phyloP scores from a whole-genome alignment of 1,140 invertebrate genomes.

The Contarinia nasturtii region DNA sequence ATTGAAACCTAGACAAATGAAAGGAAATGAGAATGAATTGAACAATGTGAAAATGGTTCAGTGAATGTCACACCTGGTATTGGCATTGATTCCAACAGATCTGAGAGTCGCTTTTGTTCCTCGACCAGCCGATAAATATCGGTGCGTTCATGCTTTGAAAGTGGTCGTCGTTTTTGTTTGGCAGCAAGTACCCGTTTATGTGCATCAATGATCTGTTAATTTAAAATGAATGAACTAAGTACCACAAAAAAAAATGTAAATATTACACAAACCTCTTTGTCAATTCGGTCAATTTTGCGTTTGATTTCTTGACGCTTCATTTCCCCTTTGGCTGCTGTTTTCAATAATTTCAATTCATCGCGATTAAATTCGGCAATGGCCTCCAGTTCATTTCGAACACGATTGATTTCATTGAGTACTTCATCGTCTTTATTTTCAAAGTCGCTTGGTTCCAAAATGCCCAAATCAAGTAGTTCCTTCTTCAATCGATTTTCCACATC shows the following conservation, averaged over 20 bases:
- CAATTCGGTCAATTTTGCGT: constrained; percentile 42
- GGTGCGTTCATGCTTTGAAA: constrained; percentile 66
- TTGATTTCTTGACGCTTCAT: constrained; percentile 45
- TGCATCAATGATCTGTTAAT: constrained; percentile 35
- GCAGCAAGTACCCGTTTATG: constrained; percentile 55
- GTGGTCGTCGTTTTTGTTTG: constrained; percentile 57
- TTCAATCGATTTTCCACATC: constrained; percentile 63
- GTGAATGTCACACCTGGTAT: constrained; percentile 2
- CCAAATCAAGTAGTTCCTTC: constrained; percentile 73
- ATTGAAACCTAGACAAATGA: too few species aligned
- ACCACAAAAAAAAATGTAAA: background rate
- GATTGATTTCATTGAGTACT: constrained; percentile 64
- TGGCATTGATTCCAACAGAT: constrained; percentile 25
- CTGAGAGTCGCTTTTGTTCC: constrained; percentile 34
- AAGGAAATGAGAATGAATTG: too few species aligned
- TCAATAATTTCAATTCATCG: constrained; percentile 38
- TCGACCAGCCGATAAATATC: constrained; percentile 44
- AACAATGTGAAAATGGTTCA: too few species aligned
- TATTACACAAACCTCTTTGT: constrained; percentile 36
- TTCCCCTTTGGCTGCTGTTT: constrained; percentile 37
- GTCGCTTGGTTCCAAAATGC: constrained; percentile 53
- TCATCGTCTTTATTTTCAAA: constrained; percentile 53
- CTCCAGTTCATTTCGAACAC: constrained; percentile 62
- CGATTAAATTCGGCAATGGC: constrained; percentile 49
- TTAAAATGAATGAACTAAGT: background rate